Conservation (phyloP, 2,113 vertebrate genomes). For the Oryzias celebensis region DNA sequence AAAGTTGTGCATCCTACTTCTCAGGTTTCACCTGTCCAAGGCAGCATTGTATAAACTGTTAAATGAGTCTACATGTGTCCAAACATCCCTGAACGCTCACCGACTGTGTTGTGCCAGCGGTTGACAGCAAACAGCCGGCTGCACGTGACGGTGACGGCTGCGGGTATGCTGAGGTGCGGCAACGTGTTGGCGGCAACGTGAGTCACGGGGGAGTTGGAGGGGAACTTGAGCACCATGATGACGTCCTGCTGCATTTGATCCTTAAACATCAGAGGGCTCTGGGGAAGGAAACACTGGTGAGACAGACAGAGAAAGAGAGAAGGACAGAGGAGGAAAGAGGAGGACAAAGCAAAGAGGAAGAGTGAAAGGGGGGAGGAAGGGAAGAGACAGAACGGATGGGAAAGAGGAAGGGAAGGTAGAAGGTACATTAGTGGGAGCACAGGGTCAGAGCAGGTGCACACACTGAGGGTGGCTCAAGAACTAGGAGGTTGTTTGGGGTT, state of each 20-base stretch:
- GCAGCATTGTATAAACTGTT: too few species aligned
- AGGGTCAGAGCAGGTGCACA: slow-evolving; percentile 76
- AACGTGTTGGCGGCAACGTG: slow-evolving; percentile 97
- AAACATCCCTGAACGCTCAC: slow-evolving; percentile 72
- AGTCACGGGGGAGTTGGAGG: slow-evolving; percentile 97
- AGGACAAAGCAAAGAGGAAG: slow-evolving; percentile 69
- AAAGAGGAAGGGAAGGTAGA: slow-evolving; percentile 72
- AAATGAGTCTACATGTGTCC: too few species aligned
- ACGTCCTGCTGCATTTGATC: slow-evolving; percentile 99
- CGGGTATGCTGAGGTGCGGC: slow-evolving; percentile 95
- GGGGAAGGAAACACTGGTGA: slow-evolving; percentile 99
- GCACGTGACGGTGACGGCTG: slow-evolving; percentile 96
- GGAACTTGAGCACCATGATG: slow-evolving; percentile 99
- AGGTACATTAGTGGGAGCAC: slow-evolving; percentile 76
- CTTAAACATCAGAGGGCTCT: slow-evolving; percentile 99
- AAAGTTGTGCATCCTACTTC: too few species aligned
- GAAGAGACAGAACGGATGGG: slow-evolving; percentile 63
- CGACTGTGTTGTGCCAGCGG: slow-evolving; percentile 99
- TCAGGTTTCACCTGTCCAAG: too few species aligned
- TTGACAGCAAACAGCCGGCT: slow-evolving; percentile 98
- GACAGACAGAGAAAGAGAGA: slow-evolving; percentile 75
- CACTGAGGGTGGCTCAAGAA: slow-evolving; percentile 64
- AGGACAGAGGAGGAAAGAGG: slow-evolving; percentile 30
- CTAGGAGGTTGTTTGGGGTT: slow-evolving; percentile 43
- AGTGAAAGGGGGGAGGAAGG: slow-evolving; percentile 60